These are phyloP conservation scores for Oscarella lobularis DNA, from an alignment of 37 sponge, comb jelly and placozoan species.

Conservation along the genomic window DNA sequence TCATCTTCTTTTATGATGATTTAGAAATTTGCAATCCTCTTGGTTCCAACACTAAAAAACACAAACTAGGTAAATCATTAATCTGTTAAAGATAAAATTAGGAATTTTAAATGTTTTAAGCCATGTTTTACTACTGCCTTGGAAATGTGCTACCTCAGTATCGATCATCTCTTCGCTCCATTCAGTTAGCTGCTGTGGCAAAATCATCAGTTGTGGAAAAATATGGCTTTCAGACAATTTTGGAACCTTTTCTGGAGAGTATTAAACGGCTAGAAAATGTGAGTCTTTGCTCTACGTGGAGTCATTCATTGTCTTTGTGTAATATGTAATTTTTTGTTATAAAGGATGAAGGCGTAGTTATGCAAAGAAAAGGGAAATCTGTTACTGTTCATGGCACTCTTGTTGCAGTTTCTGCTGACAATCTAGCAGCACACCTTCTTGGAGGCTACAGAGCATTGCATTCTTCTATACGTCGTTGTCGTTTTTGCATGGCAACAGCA, in stretches of 20 bases:
- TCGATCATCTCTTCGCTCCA: background rate
- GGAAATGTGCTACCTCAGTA: background rate
- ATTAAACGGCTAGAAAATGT: background rate
- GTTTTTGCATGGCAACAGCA: no score
- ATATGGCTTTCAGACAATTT: background rate
- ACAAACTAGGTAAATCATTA: constrained; percentile 1
- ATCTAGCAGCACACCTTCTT: no score
- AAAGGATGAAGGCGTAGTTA: no score
- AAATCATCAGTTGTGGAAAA: background rate
- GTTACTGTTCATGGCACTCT: no score
- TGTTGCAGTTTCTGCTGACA: no score
- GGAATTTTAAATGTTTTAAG: background rate
- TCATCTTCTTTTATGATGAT: background rate
- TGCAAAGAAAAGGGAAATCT: no score
- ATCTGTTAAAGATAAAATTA: background rate
- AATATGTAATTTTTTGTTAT: background rate
- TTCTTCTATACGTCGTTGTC: no score
- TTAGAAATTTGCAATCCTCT: background rate
- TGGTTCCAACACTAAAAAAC: background rate
- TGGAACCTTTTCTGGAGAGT: background rate
- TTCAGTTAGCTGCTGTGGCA: background rate
- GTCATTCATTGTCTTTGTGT: background rate
- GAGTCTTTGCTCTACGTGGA: no score
- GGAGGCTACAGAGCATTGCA: no score
- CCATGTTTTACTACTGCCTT: background rate